Conservation (phyloP, 2,888 invertebrate genomes). For the Rhagonycha fulva region DNA sequence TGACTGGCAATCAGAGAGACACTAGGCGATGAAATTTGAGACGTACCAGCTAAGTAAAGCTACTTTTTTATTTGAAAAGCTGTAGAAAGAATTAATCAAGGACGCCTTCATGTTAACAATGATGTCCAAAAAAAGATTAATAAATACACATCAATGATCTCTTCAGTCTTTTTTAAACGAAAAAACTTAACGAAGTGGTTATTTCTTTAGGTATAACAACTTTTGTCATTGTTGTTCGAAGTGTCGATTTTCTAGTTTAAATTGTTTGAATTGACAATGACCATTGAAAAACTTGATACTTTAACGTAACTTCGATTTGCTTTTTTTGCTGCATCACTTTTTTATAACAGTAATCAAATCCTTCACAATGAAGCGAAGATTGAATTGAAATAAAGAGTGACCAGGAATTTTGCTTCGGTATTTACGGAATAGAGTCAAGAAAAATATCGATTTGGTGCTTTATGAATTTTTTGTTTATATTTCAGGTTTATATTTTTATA, state of each 20-base stretch:
- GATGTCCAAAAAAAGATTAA: slow-evolving; percentile 24
- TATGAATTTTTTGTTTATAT: not conserved
- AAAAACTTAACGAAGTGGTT: slow-evolving; percentile 15
- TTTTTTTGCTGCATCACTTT: not conserved
- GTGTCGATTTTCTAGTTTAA: slow-evolving; percentile 8
- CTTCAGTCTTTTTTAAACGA: slow-evolving; percentile 1
- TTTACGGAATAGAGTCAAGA: not conserved
- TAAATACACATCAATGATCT: slow-evolving; percentile 21
- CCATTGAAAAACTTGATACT: slow-evolving; percentile 1
- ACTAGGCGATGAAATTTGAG: slow-evolving; percentile 25
- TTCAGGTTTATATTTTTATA: no score
- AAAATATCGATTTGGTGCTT: not conserved
- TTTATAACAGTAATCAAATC: not conserved
- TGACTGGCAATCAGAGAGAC: slow-evolving; percentile 24
- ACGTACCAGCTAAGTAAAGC: slow-evolving; percentile 18
- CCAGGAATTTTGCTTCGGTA: not conserved
- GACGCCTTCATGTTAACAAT: slow-evolving; percentile 16
- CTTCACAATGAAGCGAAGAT: not conserved
- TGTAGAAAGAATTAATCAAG: slow-evolving; percentile 24
- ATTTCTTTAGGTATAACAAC: slow-evolving; percentile 12
- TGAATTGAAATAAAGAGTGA: not conserved
- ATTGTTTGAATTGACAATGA: not conserved
- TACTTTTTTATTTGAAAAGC: slow-evolving; percentile 24
- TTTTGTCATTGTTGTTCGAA: slow-evolving; percentile 12
- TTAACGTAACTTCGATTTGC: not conserved